Evolutionary conservation across 2,888 invertebrate genomes (phyloP), one percentile per base, ranked within the genome.

Genomic region (Neuroscelio doddi): DNA sequence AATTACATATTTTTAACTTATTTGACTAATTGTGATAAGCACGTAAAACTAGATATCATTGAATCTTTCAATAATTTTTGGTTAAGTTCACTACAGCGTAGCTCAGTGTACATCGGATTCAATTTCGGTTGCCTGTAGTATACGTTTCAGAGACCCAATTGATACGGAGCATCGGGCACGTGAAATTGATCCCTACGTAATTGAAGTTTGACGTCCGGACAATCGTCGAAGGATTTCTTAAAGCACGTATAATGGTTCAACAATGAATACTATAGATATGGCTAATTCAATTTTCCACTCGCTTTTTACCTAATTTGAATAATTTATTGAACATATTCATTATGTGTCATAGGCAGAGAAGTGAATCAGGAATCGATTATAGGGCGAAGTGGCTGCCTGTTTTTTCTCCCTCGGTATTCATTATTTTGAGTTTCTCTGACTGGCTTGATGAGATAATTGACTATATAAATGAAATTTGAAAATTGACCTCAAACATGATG

Each of bases 281-380:
- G 69, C 64, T 74, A 72, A 75, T 76, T 75, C 71, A 75, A 76
- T 76, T 71, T 57, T 71, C 53, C 57, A 51, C 49, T 66, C 68
- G 55, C 58, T 68, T 57, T 55, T 49, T 45, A 64, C 61, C 66
- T 69, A 70, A 76, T 78, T 76, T 77, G 65, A 76, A 78, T 77
- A 78, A 76, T 75, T 75, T 71, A 75, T 73, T 70, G 72, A 74
- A 77, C 72, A 71, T 71, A 77, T 78, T 73, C 75, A 72, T 74
- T 69, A 74, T 71, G 70, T 75, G 77, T 74, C 76, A 78, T 73
- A 68, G 72, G 65, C 77, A 78, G 77, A 74, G 68, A 74, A 76
- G 72, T 75, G 76, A 76, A 77, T 77, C 76, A 75, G 69, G 69
- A 76, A 74, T 76, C 75, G 71, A 76, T 72, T 71, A 72, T 70